Evolutionary conservation across 2,113 vertebrate species (phyloP), one percentile per base, ranked within the genome.

Genomic region (Sylvietta virens): DNA sequence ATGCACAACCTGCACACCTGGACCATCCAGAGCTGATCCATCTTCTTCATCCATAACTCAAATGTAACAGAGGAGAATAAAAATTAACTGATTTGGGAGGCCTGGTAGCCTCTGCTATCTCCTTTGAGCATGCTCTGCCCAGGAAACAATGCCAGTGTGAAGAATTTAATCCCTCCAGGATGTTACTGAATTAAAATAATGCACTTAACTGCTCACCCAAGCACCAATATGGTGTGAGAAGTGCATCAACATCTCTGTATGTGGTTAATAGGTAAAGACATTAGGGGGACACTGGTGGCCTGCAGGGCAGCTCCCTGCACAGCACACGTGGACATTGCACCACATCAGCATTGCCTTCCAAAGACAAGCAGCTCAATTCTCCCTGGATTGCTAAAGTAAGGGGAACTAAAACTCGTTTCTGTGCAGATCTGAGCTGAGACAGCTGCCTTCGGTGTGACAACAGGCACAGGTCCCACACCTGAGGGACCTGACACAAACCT

Each of bases 261-360:
- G 50, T 13, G 48, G 44, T 80, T 79, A 64, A 44, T 0, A 62
- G 35, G 66, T 60, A 42, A 65, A 81, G 82, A 16, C 45, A n/a
- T 24, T 4, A 30, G 56, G 51, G 33, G 30, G 28, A 58, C 71
- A 22, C 15, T 17, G n/a, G 17, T 2, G 26, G 48, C 62, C 58
- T 44, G 48, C 48, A 45, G 70, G 35, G 14, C 1, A 2, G 26
- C 31, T 71, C 51, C 58, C 30, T 54, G 26, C 54, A 54, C 28
- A 33, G 57, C 57, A 30, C 13, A 16, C n/a, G 13, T 2, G 40
- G 54, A 48, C 7, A 10, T 27, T 47, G 31, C 81, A 48, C 27
- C 42, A 30, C 4, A 0, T 7, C 24, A 70, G 30, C 2, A 0
- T 0, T 31, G 33, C 40, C 37, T 82, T 60, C 65, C 61, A 24